Evolutionary conservation across 2,797 vertebrate genomes (phyloP).

Genomic region (Syngnathus rostellatus): DNA sequence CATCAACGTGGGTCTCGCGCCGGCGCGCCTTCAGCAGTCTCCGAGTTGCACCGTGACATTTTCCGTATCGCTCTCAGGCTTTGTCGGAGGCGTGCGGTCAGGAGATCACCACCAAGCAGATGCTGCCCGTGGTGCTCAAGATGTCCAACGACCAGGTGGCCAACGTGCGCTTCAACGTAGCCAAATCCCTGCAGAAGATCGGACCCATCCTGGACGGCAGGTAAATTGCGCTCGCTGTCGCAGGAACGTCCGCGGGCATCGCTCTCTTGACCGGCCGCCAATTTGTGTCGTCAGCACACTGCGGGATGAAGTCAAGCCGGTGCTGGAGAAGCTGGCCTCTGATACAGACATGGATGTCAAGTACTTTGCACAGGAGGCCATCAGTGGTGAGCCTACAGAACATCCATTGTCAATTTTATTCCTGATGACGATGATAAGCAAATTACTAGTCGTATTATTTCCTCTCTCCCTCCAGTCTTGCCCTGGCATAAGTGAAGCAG

Average conservation of each 20-base stretch:
- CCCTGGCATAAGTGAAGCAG: constrained; percentile 68
- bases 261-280: not conserved
- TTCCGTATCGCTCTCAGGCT: constrained; percentile 54
- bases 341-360: constrained; percentile 90
- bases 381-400: constrained; percentile 67
- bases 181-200: constrained; percentile 86
- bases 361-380: constrained; percentile 89
- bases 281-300: constrained; percentile 64
- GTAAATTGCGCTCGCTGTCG: constrained; percentile 58
- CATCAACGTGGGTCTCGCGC: constrained; percentile 78
- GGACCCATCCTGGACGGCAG: constrained; percentile 79
- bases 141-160: constrained; percentile 91
- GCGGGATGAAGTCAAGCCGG: constrained; percentile 80
- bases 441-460: not conserved
- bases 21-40: too few relatives aligned
- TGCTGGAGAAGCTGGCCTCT: constrained; percentile 80
- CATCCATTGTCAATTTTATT: not conserved
- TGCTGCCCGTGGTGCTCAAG: constrained; percentile 85
- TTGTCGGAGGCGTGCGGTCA: constrained; percentile 82
- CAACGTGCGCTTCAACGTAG: constrained; percentile 90
- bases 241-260: too few relatives aligned
- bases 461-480: constrained; percentile 64
- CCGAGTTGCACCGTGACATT: too few relatives aligned
- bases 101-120: constrained; percentile 88
- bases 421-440: not conserved